Evolutionary conservation across 2,797 vertebrate species (phyloP).

Genomic region (Chelon auratus): DNA sequence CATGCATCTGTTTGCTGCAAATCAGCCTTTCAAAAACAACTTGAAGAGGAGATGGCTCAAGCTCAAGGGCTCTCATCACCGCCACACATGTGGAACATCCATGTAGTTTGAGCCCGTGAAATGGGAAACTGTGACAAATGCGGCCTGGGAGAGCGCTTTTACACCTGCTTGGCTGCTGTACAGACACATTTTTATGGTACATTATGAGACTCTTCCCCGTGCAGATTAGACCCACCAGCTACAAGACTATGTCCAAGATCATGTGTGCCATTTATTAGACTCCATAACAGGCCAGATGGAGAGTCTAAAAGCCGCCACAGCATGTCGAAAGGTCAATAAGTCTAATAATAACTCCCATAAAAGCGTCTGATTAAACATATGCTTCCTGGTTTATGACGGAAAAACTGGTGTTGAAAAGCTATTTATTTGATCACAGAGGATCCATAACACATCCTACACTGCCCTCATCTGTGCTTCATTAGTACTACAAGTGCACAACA

Average conservation of each 20-base stretch:
- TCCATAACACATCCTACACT: constrained; percentile 28
- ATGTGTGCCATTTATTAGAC: constrained; percentile 43
- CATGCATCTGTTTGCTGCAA: constrained; percentile 62
- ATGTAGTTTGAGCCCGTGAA: constrained; percentile 25
- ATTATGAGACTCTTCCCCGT: constrained; percentile 30
- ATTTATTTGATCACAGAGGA: background rate
- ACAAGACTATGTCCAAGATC: constrained; percentile 16
- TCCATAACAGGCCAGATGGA: constrained; percentile 31
- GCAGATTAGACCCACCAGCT: constrained; percentile 28
- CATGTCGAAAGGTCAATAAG: constrained; percentile 29
- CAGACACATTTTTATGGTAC: constrained; percentile 54
- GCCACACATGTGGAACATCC: constrained; percentile 62
- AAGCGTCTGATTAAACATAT: constrained; percentile 29
- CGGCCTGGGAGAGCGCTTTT: constrained; percentile 43
- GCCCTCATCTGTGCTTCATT: constrained; percentile 44
- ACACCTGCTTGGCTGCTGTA: constrained; percentile 61
- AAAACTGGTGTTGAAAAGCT: constrained; percentile 10
- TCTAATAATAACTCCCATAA: constrained; percentile 21
- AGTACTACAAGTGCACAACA: constrained; percentile 46
- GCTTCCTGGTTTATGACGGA: constrained; percentile 19
- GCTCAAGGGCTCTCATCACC: constrained; percentile 46
- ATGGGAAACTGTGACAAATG: constrained; percentile 30
- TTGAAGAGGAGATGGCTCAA: constrained; percentile 41
- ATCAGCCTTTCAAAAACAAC: constrained; percentile 60
- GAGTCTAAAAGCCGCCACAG: constrained; percentile 17